Conservation (phyloP, 2,797 vertebrate genomes). For the Nyctalus aviator region DNA sequence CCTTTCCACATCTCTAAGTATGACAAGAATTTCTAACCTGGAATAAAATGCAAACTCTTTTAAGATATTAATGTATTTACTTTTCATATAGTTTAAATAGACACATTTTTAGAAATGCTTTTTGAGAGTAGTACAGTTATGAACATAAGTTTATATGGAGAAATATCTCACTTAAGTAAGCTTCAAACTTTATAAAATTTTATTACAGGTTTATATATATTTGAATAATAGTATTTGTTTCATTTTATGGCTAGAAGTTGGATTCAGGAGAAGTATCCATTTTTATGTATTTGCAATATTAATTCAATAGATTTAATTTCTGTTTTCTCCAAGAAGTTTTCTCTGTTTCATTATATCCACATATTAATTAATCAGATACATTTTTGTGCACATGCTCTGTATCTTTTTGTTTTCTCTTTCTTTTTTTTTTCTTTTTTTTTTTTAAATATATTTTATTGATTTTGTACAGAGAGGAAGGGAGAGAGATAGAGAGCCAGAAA, state of each 20-base stretch:
- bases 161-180: neutral
- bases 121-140: neutral
- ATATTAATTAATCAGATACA: neutral
- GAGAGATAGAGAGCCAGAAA: too few species aligned
- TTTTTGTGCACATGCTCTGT: neutral
- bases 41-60: slow-evolving; percentile 59
- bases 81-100: slow-evolving; percentile 62
- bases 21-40: slow-evolving; percentile 52
- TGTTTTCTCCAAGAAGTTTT: slow-evolving; percentile 7
- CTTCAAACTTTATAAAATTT: slow-evolving; percentile 5
- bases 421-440: too few species aligned
- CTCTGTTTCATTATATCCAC: neutral
- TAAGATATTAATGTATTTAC: slow-evolving; percentile 60
- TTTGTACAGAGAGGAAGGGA: too few species aligned
- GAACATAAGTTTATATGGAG: neutral
- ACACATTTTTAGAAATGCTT: neutral
- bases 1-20: neutral
- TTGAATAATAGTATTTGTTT: neutral
- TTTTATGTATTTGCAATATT: slow-evolving; percentile 5
- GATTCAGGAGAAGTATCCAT: neutral
- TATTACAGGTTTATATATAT: neutral
- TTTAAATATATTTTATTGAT: too few species aligned
- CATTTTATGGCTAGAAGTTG: slow-evolving; percentile 22
- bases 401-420: neutral
- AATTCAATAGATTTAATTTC: neutral